Percentiles rank a stretch among this genome's conserved stretches.
phyloP scores from a whole-genome alignment of 2,113 vertebrate genomes.

The Zapus hudsonius region DNA sequence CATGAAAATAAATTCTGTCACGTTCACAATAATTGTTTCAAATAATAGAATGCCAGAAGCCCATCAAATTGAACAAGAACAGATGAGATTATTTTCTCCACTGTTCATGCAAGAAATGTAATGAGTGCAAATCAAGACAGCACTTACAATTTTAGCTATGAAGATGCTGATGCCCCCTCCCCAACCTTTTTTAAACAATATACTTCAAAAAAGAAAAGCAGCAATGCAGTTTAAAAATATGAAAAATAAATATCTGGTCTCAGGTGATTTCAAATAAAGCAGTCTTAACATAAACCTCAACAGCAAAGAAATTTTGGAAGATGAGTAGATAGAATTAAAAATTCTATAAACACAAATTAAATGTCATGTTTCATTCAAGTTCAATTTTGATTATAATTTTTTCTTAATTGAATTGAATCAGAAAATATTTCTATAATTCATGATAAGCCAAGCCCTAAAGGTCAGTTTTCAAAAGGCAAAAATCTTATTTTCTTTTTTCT shows the following conservation, averaged over 20 bases:
- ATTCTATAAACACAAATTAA: conserved; percentile 64
- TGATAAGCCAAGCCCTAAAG: not conserved
- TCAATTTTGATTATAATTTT: not conserved
- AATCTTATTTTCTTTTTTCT: not conserved
- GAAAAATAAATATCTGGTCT: conserved; percentile 4
- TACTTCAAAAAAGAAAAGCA: conserved; percentile 21
- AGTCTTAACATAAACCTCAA: conserved; percentile 37
- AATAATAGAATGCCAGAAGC: not conserved
- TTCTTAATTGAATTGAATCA: not conserved
- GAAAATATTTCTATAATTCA: not conserved
- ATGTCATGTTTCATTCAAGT: no score
- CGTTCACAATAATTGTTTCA: conserved; percentile 29
- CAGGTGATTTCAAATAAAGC: conserved; percentile 48
- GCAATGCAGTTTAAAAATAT: not conserved
- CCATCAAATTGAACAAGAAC: not conserved
- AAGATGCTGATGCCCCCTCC: not conserved
- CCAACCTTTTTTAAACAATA: not conserved
- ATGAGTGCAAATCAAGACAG: not conserved
- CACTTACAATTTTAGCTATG: not conserved
- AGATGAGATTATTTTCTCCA: conserved; percentile 17
- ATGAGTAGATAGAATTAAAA: conserved; percentile 73
- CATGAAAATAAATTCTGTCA: conserved; percentile 10
- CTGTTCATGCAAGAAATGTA: not conserved
- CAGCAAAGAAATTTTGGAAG: conserved; percentile 65
- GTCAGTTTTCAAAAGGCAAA: not conserved